Evolutionary conservation across 2,113 vertebrate species (phyloP).

Genomic region (Micronisus gabar): DNA sequence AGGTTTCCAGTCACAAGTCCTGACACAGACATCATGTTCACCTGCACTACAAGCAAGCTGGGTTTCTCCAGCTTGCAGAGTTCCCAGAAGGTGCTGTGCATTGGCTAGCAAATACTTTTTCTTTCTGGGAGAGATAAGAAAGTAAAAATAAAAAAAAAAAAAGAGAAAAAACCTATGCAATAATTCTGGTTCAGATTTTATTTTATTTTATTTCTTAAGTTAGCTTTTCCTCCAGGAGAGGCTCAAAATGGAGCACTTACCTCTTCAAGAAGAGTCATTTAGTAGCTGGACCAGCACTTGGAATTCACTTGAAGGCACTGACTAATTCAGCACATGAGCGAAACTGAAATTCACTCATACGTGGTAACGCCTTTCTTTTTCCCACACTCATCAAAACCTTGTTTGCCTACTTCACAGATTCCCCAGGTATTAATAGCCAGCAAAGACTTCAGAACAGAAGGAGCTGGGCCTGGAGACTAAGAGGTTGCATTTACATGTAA

Average conservation of each 20-base stretch:
- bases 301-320: constrained; percentile 52
- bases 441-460: neutral
- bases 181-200: neutral
- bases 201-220: neutral
- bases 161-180: neutral
- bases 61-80: neutral
- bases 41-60: fast-evolving
- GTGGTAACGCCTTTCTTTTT: constrained; percentile 40
- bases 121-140: neutral
- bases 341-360: constrained; percentile 47
- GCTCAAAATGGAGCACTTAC: neutral
- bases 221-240: neutral
- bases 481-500: neutral
- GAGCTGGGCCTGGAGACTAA: neutral
- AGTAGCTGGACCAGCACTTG: neutral
- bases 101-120: neutral
- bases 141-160: too few species aligned
- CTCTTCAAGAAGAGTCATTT: neutral
- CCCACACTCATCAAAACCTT: constrained; percentile 55
- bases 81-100: neutral
- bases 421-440: neutral
- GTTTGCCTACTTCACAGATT: constrained; percentile 38
- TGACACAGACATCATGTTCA: neutral
- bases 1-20: neutral
- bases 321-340: constrained; percentile 42